Evolutionary conservation across 2,113 vertebrate species (phyloP).

Genomic region (Psilopogon haemacephalus): DNA sequence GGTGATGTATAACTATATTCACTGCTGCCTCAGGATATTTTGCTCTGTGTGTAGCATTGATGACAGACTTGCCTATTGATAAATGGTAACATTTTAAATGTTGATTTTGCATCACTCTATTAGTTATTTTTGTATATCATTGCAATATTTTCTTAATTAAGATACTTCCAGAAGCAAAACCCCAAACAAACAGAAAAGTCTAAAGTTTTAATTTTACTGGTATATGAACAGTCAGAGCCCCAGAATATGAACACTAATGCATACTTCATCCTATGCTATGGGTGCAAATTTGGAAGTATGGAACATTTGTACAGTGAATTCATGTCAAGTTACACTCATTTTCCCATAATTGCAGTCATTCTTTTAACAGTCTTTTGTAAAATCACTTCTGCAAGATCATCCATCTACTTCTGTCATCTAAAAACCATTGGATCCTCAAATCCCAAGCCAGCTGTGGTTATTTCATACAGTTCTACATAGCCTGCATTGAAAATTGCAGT

Average conservation of each 20-base stretch:
- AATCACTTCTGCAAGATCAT: conserved; percentile 23
- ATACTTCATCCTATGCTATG: not conserved
- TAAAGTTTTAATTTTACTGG: not conserved
- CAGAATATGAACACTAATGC: not conserved
- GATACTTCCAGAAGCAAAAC: not conserved
- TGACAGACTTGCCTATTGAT: not conserved
- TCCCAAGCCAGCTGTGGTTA: not conserved
- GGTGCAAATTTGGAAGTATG: not conserved
- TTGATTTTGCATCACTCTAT: not conserved
- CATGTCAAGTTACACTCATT: not conserved
- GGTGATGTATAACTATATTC: not conserved
- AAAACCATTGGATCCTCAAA: not conserved
- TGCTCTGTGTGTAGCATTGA: not conserved
- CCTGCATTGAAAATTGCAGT: not conserved
- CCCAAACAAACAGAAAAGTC: not conserved
- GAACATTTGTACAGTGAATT: not conserved
- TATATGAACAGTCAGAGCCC: not conserved
- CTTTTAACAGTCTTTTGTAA: not conserved
- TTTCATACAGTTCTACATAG: not conserved
- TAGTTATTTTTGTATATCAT: not conserved
- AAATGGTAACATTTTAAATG: not conserved
- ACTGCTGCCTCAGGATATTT: not conserved
- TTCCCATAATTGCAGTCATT: conserved; percentile 4
- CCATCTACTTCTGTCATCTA: not conserved
- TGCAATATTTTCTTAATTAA: not conserved